A percentile compares a stretch with the other conserved stretches of the same genome.
phyloP scores from a whole-genome alignment of 2,797 vertebrate species.

The Helarctos malayanus region DNA sequence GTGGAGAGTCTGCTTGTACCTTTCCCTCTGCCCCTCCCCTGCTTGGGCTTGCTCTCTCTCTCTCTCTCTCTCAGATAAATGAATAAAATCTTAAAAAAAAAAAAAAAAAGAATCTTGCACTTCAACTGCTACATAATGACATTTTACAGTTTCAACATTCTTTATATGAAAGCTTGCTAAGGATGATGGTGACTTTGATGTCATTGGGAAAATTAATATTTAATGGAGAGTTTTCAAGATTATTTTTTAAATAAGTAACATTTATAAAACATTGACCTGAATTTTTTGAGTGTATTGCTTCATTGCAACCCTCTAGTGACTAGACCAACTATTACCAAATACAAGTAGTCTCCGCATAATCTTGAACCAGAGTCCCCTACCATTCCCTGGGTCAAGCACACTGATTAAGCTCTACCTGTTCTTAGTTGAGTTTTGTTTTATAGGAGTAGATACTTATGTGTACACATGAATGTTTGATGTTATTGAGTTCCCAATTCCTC shows the following conservation, averaged over 20 bases:
- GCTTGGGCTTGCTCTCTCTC: neutral
- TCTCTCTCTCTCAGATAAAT: neutral
- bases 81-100: neutral
- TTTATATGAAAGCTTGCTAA: conserved; percentile 40
- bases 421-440: neutral
- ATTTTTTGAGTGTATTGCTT: conserved; percentile 46
- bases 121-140: conserved; percentile 25
- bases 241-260: conserved; percentile 65
- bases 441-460: neutral
- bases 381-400: neutral
- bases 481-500: conserved; percentile 3
- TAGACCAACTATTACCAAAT: conserved; percentile 40
- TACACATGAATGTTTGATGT: neutral
- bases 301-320: conserved; percentile 19
- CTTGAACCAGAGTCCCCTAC: neutral
- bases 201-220: conserved; percentile 64
- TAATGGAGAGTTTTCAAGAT: conserved; percentile 64
- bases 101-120: neutral
- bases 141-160: conserved; percentile 63
- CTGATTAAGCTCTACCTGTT: neutral
- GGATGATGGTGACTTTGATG: conserved; percentile 58
- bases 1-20: neutral
- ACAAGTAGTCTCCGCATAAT: neutral
- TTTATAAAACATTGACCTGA: conserved; percentile 59
- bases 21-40: neutral